phyloP scores from a whole-genome alignment of 2,113 vertebrate genomes.

The Ctenodactylus gundi region DNA sequence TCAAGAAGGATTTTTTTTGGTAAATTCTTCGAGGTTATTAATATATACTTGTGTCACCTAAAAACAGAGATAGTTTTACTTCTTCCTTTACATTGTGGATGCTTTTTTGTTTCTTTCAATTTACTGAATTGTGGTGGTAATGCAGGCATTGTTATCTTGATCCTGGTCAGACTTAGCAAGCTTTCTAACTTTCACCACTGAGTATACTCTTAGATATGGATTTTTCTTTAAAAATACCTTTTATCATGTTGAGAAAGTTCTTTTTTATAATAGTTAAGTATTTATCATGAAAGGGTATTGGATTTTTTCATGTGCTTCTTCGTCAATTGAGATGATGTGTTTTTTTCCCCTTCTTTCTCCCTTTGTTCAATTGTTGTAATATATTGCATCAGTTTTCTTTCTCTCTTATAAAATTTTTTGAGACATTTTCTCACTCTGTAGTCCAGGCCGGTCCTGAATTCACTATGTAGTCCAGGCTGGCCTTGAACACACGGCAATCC shows the following conservation, averaged over 20 bases:
- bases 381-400: not conserved
- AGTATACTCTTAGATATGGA: not conserved
- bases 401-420: no score
- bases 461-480: no score
- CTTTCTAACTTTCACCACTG: not conserved
- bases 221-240: not conserved
- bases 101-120: not conserved
- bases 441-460: no score
- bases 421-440: no score
- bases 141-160: not conserved
- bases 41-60: not conserved
- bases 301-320: constrained; percentile 3
- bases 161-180: not conserved
- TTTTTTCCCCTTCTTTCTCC: not conserved
- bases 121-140: not conserved
- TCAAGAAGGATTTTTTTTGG: not conserved
- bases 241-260: not conserved
- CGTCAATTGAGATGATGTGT: not conserved
- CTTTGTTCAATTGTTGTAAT: not conserved
- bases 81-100: not conserved
- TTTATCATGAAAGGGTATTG: not conserved
- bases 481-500: no score
- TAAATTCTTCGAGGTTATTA: not conserved
- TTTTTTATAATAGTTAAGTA: not conserved
- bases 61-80: not conserved